These are phyloP conservation scores for Notodonta ziczac DNA, from an alignment of 2,888 invertebrate species.

Conservation along the genomic window DNA sequence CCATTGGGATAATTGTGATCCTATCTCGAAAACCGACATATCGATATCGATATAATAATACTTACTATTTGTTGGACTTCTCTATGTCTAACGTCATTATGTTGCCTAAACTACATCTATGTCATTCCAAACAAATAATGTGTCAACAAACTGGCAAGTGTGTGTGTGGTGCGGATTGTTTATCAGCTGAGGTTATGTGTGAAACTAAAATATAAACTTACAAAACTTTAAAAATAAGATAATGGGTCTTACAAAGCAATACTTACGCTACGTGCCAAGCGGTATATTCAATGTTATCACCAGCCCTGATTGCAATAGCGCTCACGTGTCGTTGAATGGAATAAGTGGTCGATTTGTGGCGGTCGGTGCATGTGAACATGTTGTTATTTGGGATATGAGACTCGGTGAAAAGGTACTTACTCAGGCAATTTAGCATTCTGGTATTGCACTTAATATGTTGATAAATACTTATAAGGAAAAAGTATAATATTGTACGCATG, in stretches of 20 bases:
- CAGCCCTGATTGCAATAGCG: slow-evolving; percentile 90
- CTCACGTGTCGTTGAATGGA: slow-evolving; percentile 90
- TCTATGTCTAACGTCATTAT: background rate
- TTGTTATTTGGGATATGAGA: slow-evolving; percentile 96
- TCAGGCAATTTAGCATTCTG: slow-evolving; percentile 20
- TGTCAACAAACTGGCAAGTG: background rate
- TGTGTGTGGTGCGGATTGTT: slow-evolving; percentile 17
- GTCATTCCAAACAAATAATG: slow-evolving; percentile 43
- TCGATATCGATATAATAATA: background rate
- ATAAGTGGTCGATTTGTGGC: slow-evolving; percentile 94
- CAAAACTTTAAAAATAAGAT: slow-evolving; percentile 5
- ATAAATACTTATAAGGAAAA: no score
- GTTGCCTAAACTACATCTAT: slow-evolving; percentile 8
- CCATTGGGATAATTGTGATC: background rate
- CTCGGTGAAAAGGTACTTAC: slow-evolving; percentile 89
- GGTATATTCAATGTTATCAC: slow-evolving; percentile 96
- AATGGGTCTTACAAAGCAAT: slow-evolving; percentile 97
- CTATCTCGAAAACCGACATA: background rate
- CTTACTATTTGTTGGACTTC: background rate
- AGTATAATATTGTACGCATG: no score
- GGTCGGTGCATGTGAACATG: slow-evolving; percentile 96
- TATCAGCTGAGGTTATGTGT: slow-evolving; percentile 22
- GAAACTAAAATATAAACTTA: slow-evolving; percentile 8
- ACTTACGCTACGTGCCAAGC: slow-evolving; percentile 93
- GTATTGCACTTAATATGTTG: background rate